These are phyloP conservation scores for Gambusia holbrooki DNA, from an alignment of 2,113 vertebrate genomes.

Conservation along the genomic window DNA sequence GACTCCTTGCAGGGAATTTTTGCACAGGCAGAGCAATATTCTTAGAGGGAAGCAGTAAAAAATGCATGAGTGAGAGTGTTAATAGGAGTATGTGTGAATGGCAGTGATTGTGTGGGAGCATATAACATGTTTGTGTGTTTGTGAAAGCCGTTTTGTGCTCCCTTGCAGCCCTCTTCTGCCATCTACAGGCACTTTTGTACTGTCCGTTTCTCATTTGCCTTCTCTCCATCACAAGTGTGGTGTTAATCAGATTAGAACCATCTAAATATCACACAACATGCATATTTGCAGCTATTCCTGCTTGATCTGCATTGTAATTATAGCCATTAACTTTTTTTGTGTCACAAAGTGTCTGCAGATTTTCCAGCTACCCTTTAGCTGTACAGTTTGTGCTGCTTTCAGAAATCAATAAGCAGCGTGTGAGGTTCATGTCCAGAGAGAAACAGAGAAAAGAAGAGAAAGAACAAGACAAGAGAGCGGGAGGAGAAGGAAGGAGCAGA, in stretches of 20 bases:
- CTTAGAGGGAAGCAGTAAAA: conserved; percentile 26
- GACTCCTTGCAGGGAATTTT: conserved; percentile 36
- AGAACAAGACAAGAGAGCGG: conserved; percentile 18
- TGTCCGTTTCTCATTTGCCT: conserved; percentile 27
- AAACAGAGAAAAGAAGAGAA: conserved; percentile 3
- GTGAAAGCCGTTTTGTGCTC: conserved; percentile 31
- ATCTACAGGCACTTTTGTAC: conserved; percentile 72
- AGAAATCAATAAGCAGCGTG: conserved; percentile 72
- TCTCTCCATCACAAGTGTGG: conserved; percentile 21
- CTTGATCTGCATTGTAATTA: conserved; percentile 8
- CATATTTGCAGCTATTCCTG: background rate
- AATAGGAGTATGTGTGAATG: conserved; percentile 28
- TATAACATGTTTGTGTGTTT: conserved; percentile 7
- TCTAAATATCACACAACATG: conserved; percentile 29
- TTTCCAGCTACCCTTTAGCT: conserved; percentile 21
- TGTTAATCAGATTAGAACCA: conserved; percentile 54
- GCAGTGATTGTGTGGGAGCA: conserved; percentile 11
- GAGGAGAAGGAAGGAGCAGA: conserved; percentile 18
- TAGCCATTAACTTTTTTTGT: conserved; percentile 3
- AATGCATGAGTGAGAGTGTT: conserved; percentile 22
- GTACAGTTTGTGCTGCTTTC: conserved; percentile 33
- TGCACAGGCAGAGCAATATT: conserved; percentile 16
- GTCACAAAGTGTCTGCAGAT: conserved; percentile 29
- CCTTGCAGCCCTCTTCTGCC: conserved; percentile 78
- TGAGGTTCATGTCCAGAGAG: conserved; percentile 66